phyloP scores from a whole-genome alignment of 2,888 invertebrate genomes.

The Aphodius granarius region DNA sequence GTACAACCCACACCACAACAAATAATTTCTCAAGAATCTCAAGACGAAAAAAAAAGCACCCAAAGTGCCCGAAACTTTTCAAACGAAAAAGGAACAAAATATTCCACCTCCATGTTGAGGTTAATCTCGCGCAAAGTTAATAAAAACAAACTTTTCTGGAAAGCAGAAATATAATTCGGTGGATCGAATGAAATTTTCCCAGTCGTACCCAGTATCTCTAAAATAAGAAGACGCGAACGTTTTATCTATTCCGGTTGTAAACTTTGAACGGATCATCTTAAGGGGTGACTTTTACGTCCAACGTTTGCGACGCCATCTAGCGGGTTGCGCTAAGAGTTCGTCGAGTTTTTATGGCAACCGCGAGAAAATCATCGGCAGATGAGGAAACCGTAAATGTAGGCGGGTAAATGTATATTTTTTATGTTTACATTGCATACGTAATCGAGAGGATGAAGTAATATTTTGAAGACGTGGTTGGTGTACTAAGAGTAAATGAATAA shows the following conservation, averaged over 20 bases:
- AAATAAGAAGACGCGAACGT: background rate
- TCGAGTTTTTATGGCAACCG: background rate
- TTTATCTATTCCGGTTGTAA: background rate
- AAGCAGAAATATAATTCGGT: background rate
- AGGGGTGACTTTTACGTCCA: background rate
- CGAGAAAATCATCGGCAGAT: background rate
- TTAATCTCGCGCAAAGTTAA: background rate
- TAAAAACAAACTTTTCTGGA: background rate
- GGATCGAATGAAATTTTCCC: background rate
- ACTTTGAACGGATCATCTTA: background rate
- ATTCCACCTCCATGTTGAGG: background rate
- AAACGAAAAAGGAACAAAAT: background rate
- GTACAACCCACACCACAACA: background rate
- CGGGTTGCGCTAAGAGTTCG: background rate
- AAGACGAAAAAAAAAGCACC: too few species aligned
- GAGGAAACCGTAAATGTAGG: background rate
- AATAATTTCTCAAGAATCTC: too few species aligned
- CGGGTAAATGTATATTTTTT: background rate
- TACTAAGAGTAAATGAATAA: background rate
- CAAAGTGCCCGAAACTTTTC: background rate
- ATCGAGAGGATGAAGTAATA: background rate
- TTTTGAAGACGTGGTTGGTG: background rate
- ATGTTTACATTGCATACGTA: background rate
- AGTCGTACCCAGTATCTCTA: background rate
- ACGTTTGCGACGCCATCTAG: background rate